Base-by-base conservation (phyloP, 2,113 vertebrate genomes). In the Pelodiscus sinensis region DNA sequence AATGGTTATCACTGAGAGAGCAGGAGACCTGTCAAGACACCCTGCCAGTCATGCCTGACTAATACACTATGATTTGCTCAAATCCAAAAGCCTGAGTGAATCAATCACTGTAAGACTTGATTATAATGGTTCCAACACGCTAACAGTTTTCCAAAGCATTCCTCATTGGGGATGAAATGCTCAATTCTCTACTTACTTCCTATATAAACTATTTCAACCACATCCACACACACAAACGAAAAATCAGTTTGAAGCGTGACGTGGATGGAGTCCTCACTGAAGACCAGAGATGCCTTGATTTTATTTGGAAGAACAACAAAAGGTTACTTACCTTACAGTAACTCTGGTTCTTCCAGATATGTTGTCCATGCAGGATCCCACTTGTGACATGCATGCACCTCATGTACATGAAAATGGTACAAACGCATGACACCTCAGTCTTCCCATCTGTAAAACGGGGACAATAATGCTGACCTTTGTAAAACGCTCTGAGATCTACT, bases 71-170 rank as follows among this genome's bases (percentile, higher is more conserved):
- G 82, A 50, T 73, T 0, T 0, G 51, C 75, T 89, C 90, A 55
- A 24, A 57, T 35, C 15, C 16, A 35, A 19, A 68, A 19, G 0
- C 2, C 0, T 24, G 3, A 0, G 0, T 68, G 62, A 44, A 44
- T 80, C 73, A 9, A 25, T n/a, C 3, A 38, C 35, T 81, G 21
- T 25, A 51, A 81, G n/a, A 21, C n/a, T 27, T n/a, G n/a, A 15
- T n/a, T 71, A 16, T 21, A 71, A 35, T 2, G n/a, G n/a, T 35
- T 71, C 18, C n/a, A 35, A 71, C 65, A 10, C 35, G 8, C 38
- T 77, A 77, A 77, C 12, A 50, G 7, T 50, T 50, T 77, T 50
- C 44, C 38, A 14, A 75, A 77, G 44, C 35, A 77, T 27, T 77
- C 22, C 24, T 77, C 5, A 1, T 77, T 50, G 73, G 73, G 73